Evolutionary conservation across 2,888 invertebrate genomes (phyloP).

Genomic region (Drosophila kanekoi): DNA sequence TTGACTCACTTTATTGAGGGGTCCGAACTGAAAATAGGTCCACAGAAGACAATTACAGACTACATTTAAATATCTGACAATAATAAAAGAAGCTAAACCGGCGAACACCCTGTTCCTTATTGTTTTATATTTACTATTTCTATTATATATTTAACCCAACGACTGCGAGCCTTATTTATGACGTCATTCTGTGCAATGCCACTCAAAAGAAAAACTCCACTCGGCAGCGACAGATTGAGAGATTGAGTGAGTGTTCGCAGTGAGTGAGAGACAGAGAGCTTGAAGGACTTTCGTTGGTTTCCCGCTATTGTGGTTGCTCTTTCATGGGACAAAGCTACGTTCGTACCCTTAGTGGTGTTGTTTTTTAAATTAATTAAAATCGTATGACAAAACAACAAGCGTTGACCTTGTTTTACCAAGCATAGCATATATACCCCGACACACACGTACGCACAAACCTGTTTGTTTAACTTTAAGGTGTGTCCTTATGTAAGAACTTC

Average conservation of each 20-base stretch:
- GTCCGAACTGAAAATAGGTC: constrained; percentile 14
- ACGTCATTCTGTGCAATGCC: constrained; percentile 70
- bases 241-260: not conserved
- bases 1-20: constrained; percentile 33
- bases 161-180: constrained; percentile 37
- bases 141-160: constrained; percentile 50
- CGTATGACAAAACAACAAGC: constrained; percentile 76
- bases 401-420: constrained; percentile 77
- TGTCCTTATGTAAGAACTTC: constrained; percentile 43
- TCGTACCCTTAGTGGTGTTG: constrained; percentile 37
- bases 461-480: constrained; percentile 33
- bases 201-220: constrained; percentile 25
- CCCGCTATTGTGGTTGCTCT: constrained; percentile 29
- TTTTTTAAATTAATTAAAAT: constrained; percentile 80
- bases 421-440: constrained; percentile 2
- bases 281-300: constrained; percentile 14
- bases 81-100: constrained; percentile 17
- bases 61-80: constrained; percentile 38
- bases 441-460: constrained; percentile 7
- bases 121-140: too few species aligned
- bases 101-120: too few species aligned
- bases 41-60: constrained; percentile 29
- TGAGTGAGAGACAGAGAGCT: constrained; percentile 2
- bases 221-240: constrained; percentile 33
- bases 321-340: constrained; percentile 49